Percentiles rank a stretch among this genome's conserved stretches.
Evolutionary conservation across 1,140 invertebrate genomes (phyloP).

Genomic region (Phymorhynchus buccinoides): DNA sequence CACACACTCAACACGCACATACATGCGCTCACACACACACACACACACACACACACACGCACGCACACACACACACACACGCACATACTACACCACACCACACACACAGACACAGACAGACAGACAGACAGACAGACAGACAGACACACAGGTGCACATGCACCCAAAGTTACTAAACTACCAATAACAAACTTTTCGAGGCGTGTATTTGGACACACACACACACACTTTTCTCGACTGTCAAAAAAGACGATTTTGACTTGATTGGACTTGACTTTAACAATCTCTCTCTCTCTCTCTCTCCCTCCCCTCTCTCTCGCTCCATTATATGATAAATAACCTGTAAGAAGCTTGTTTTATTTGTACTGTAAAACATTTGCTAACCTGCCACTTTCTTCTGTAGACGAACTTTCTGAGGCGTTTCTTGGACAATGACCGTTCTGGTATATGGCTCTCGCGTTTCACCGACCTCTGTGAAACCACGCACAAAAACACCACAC

Average conservation of each 20-base stretch:
- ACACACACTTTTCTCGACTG: too few relatives aligned
- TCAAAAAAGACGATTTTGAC: too few relatives aligned
- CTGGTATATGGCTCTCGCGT: slow-evolving; percentile 70
- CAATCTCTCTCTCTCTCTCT: neutral
- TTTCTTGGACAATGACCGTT: slow-evolving; percentile 64
- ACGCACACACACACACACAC: slow-evolving; percentile 14
- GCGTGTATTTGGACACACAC: too few relatives aligned
- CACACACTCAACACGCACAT: neutral
- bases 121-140: neutral
- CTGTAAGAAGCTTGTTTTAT: neutral
- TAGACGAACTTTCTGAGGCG: slow-evolving; percentile 89
- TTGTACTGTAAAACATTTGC: neutral
- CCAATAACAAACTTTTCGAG: too few relatives aligned
- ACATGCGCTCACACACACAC: neutral
- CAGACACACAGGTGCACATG: neutral
- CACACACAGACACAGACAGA: neutral
- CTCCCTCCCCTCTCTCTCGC: neutral
- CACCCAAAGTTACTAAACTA: neutral
- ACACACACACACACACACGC: neutral
- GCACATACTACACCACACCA: slow-evolving; percentile 15
- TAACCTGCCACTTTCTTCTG: slow-evolving; percentile 85
- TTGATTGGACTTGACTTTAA: neutral
- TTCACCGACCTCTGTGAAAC: slow-evolving; percentile 63
- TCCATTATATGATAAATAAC: neutral
- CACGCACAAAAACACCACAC: neutral